Conservation (phyloP, 2,888 invertebrate genomes). For the Chrysolina americana region DNA sequence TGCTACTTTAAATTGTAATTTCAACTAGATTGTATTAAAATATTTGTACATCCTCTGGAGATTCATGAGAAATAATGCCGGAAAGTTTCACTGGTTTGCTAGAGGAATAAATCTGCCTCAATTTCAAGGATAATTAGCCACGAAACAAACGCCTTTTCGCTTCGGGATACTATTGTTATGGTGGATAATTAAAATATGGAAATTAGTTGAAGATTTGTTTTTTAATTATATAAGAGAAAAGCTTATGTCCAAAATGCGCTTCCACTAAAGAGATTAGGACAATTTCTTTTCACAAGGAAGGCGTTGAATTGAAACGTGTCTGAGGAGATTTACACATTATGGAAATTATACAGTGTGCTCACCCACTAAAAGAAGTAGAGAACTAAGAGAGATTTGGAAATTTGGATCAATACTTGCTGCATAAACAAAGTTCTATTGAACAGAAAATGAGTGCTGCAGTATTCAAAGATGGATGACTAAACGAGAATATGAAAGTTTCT, state of each 20-base stretch:
- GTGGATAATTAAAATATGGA: constrained; percentile 20
- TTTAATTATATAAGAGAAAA: constrained; percentile 14
- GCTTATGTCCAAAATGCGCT: not conserved
- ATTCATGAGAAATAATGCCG: constrained; percentile 35
- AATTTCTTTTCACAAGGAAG: not conserved
- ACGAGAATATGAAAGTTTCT: too few relatives aligned
- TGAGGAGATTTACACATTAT: too few relatives aligned
- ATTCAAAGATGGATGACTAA: too few relatives aligned
- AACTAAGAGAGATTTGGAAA: too few relatives aligned
- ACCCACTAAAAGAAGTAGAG: too few relatives aligned
- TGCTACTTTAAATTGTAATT: constrained; percentile 45
- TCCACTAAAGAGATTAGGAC: not conserved
- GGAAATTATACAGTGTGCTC: too few relatives aligned
- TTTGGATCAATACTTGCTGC: too few relatives aligned
- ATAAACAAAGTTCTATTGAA: too few relatives aligned
- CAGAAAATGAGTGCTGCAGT: too few relatives aligned
- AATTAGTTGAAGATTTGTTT: constrained; percentile 17
- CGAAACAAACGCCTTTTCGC: constrained; percentile 37
- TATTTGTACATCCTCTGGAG: constrained; percentile 36
- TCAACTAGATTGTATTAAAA: constrained; percentile 43
- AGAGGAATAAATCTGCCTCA: constrained; percentile 41
- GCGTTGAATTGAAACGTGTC: not conserved
- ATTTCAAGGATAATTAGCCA: constrained; percentile 42
- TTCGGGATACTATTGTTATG: constrained; percentile 10
- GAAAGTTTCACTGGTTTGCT: constrained; percentile 35